These are phyloP conservation scores for Plebejus anna DNA, from an alignment of 2,888 invertebrate species.

Conservation along the genomic window DNA sequence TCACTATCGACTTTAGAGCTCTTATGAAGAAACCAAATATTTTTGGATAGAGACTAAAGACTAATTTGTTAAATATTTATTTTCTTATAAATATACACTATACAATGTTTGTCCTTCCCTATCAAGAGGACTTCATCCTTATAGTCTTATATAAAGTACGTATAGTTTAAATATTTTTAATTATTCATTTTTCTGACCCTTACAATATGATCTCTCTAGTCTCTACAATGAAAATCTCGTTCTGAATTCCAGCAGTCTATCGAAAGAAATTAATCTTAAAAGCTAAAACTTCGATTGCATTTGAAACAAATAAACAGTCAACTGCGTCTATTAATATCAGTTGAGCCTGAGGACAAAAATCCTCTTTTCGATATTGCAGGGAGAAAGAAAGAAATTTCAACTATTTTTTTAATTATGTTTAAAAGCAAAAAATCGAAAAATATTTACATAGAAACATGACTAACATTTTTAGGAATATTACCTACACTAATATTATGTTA, in stretches of 20 bases:
- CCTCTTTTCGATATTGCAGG: constrained; percentile 62
- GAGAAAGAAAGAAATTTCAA: constrained; percentile 68
- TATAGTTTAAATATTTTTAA: not conserved
- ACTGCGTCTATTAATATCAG: constrained; percentile 73
- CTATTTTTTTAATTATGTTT: not conserved
- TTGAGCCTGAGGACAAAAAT: constrained; percentile 53
- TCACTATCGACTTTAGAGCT: not conserved
- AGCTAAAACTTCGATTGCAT: constrained; percentile 56
- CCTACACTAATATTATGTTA: not conserved
- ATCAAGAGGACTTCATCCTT: too few relatives aligned
- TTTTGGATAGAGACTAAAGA: not conserved
- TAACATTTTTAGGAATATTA: not conserved
- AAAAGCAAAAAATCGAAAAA: not conserved
- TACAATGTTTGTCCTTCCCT: too few relatives aligned
- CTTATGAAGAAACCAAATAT: not conserved
- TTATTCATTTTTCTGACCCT: not conserved
- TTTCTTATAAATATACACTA: too few relatives aligned
- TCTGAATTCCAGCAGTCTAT: too few relatives aligned
- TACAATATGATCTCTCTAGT: not conserved
- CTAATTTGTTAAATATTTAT: not conserved
- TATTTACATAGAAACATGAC: not conserved
- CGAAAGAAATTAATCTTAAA: constrained; percentile 40
- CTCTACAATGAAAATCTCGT: not conserved
- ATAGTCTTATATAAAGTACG: too few relatives aligned
- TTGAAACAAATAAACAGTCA: constrained; percentile 68